Evolutionary conservation across 2,113 vertebrate genomes (phyloP).

Genomic region (Alaudala cheleensis): DNA sequence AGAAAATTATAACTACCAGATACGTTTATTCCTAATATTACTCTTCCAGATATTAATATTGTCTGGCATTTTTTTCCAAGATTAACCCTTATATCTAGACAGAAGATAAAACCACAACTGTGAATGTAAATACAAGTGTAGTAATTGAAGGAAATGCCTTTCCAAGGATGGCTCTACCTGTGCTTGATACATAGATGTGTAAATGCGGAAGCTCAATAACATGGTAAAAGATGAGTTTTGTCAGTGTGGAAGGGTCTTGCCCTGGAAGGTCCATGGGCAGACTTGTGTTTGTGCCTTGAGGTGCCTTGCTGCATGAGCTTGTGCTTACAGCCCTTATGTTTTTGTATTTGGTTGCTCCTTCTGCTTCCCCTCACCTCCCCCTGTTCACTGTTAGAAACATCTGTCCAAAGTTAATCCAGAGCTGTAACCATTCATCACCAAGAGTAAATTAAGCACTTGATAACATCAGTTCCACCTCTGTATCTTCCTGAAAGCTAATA

Average conservation of each 20-base stretch:
- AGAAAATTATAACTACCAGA: neutral
- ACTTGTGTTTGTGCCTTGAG: neutral
- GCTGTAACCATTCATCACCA: neutral
- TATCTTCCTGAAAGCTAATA: neutral
- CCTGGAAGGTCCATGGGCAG: neutral
- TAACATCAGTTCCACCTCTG: rapidly evolving
- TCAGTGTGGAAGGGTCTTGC: neutral
- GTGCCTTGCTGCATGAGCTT: neutral
- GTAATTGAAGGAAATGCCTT: neutral
- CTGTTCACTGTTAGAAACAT: neutral
- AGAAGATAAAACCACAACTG: neutral
- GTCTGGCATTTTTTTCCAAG: neutral
- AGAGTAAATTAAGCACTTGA: neutral
- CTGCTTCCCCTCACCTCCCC: neutral
- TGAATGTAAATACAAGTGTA: neutral
- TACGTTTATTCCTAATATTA: neutral
- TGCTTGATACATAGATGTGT: neutral
- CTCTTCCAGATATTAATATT: neutral
- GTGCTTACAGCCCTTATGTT: neutral
- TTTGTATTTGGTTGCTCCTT: neutral
- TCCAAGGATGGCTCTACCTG: neutral
- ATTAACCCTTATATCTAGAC: neutral
- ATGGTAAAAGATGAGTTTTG: neutral
- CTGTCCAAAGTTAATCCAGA: neutral
- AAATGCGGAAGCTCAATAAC: neutral